Conservation (phyloP, 2,888 invertebrate species). For the Camponotus fellah region DNA sequence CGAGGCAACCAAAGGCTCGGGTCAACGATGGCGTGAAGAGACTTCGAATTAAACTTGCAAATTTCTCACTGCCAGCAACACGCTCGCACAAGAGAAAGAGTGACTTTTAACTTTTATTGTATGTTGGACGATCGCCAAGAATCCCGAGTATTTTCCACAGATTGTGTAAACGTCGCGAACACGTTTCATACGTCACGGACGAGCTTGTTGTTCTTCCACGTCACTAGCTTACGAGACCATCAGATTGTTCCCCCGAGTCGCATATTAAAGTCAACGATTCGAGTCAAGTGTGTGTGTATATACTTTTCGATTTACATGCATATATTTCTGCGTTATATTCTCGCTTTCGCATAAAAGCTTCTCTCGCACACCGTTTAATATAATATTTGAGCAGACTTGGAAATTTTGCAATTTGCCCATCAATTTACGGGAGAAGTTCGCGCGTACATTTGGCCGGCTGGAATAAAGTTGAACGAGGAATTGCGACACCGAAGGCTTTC, state of each 20-base stretch:
- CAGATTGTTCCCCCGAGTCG: slow-evolving; percentile 1
- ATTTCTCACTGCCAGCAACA: slow-evolving; percentile 62
- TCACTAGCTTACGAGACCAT: slow-evolving; percentile 31
- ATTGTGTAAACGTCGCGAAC: slow-evolving; percentile 55
- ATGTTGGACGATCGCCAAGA: slow-evolving; percentile 70
- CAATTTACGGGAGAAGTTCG: neutral
- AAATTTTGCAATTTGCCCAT: neutral
- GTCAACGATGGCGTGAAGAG: slow-evolving; percentile 17
- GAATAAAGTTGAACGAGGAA: neutral
- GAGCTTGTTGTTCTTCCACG: slow-evolving; percentile 40
- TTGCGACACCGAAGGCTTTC: slow-evolving; percentile 32
- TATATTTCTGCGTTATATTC: neutral
- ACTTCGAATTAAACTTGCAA: slow-evolving; percentile 59
- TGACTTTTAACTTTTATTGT: slow-evolving; percentile 68
- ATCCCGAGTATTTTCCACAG: slow-evolving; percentile 68
- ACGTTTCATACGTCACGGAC: slow-evolving; percentile 60
- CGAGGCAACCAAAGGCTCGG: slow-evolving; percentile 20
- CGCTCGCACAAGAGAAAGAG: slow-evolving; percentile 56
- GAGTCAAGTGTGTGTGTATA: neutral
- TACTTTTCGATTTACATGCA: neutral
- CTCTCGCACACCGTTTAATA: neutral
- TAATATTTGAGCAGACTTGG: neutral
- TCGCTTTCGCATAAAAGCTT: neutral
- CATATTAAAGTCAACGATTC: slow-evolving; percentile 27
- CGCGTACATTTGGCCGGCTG: neutral